Evolutionary conservation across 2,797 vertebrate genomes (phyloP).

Genomic region (Simalia tracyae): DNA sequence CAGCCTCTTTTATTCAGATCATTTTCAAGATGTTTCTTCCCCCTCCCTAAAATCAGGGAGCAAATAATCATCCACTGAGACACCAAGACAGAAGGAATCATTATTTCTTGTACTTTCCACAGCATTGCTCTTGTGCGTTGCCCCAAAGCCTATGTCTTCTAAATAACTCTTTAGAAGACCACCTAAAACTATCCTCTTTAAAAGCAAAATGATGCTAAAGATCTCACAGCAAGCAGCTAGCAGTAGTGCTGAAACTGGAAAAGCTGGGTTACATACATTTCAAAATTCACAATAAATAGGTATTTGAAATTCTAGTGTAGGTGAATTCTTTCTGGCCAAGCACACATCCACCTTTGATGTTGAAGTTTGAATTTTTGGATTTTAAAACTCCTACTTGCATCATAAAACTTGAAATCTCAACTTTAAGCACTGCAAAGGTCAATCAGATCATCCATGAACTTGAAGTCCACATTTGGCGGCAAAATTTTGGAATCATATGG

Average conservation of each 20-base stretch:
- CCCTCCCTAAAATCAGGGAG: neutral
- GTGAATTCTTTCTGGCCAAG: neutral
- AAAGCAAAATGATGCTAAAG: neutral
- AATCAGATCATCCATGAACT: neutral
- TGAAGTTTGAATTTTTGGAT: neutral
- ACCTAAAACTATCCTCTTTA: neutral
- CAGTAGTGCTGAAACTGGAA: neutral
- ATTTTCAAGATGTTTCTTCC: neutral
- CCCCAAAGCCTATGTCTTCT: neutral
- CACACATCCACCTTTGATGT: neutral
- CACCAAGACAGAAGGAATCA: neutral
- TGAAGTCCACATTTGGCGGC: neutral
- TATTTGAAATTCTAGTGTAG: neutral
- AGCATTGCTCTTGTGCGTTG: neutral
- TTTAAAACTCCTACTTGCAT: neutral
- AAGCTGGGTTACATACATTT: neutral
- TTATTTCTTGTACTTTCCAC: neutral
- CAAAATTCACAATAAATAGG: neutral
- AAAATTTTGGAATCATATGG: neutral
- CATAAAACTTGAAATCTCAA: neutral
- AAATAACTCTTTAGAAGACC: conserved; percentile 1
- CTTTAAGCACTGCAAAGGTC: neutral
- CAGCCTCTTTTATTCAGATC: conserved; percentile 10
- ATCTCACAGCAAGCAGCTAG: neutral
- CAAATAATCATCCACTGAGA: neutral